A percentile compares a stretch with the other conserved stretches of the same genome.
Evolutionary conservation across 2,888 invertebrate genomes (phyloP).

Genomic region (Meteorus colon): DNA sequence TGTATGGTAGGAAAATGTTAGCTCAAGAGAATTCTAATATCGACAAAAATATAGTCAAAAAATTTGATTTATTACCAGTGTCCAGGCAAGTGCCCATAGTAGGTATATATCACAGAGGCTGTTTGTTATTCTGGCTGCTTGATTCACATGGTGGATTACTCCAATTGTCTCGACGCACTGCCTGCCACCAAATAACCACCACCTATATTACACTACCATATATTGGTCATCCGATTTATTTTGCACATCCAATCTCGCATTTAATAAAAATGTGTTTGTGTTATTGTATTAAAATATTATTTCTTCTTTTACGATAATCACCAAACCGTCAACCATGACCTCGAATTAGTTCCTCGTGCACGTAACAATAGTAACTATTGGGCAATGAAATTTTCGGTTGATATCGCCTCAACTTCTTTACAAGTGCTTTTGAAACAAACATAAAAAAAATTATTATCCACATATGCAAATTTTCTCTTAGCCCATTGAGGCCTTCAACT

Average conservation of each 20-base stretch:
- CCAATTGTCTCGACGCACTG: constrained; percentile 33
- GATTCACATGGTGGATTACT: constrained; percentile 66
- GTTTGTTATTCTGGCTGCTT: constrained; percentile 69
- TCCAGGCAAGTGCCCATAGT: constrained; percentile 76
- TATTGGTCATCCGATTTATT: constrained; percentile 3
- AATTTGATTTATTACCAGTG: constrained; percentile 69
- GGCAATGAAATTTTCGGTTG: constrained; percentile 5
- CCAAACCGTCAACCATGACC: constrained; percentile 32
- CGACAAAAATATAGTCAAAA: too few relatives aligned
- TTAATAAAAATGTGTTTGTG: background rate
- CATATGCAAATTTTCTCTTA: constrained; percentile 56
- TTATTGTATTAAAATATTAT: constrained; percentile 8
- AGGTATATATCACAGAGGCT: constrained; percentile 66
- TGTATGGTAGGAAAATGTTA: too few relatives aligned
- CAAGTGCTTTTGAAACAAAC: constrained; percentile 56
- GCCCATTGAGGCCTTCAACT: constrained; percentile 30
- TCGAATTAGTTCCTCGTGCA: constrained; percentile 29
- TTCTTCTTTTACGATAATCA: background rate
- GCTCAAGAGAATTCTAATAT: too few relatives aligned
- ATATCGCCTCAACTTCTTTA: constrained; percentile 51
- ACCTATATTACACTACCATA: constrained; percentile 34
- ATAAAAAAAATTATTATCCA: constrained; percentile 60
- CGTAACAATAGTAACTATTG: background rate
- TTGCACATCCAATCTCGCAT: background rate
- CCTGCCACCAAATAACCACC: background rate